Evolutionary conservation across 64 coral and sea anemone genomes (phyloP), one percentile per base, ranked within the genome.

Genomic region (Cladopsammia gracilis): DNA sequence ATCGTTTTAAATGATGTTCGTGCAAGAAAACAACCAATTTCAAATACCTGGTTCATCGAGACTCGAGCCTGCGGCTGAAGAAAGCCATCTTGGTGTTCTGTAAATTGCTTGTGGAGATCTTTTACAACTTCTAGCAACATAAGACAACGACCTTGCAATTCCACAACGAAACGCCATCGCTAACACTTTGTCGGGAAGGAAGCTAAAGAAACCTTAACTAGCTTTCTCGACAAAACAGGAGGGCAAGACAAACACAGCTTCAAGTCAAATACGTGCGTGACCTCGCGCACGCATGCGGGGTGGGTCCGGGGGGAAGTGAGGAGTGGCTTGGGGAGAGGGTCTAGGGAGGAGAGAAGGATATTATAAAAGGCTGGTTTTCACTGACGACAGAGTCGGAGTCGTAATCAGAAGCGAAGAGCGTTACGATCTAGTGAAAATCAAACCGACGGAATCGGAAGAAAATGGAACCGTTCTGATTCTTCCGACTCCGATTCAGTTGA

Each of bases 111-210:
- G 86, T 9, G 86, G 19, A 50, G 76, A 66, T 25, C 70, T 89
- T 45, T 82, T 83, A 56, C 79, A 26, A 26, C 56, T 65, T 9
- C 75, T 76, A 34, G 61, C 77, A 16, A 89, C 79, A 71, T 83
- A 68, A 22, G 66, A 51, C 51, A 94, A 67, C n/a, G 92, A 84
- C 22, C 70, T 89, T 18, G 92, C 73, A 82, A 84, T 64, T 74
- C 86, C 78, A 89, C 70, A 66, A 53, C 92, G 92, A 46, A 89
- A 94, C 34, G 92, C 92, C 92, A 94, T 94, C 54, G 44, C 11
- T 64, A 71, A 10, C 50, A 46, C 10, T 56, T 86, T 84, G 42
- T 18, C 46, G 60, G 18, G 18, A 68, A 14, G 8, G 6, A 49
- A 50, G 14, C 3, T 54, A 85, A 86, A 57, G 19, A 61, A 51